Evolutionary conservation across 2,797 vertebrate species (phyloP), one percentile per base, ranked within the genome.

Genomic region (Mus minutoides): DNA sequence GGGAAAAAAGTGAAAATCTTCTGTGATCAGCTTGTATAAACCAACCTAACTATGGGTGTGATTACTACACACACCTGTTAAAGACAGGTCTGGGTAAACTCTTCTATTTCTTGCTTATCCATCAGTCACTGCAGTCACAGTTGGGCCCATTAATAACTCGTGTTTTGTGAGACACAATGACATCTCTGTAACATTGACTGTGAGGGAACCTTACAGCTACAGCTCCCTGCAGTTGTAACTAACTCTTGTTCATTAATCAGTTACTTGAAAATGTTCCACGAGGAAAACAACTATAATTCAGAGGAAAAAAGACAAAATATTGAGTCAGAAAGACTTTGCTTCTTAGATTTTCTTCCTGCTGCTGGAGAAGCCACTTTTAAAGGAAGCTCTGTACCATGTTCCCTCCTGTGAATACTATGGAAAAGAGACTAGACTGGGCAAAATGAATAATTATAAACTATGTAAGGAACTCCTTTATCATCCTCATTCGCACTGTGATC

Each of bases 361-460:
- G 96, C 92, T 97, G 98, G 98, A 98, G 98, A 98, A 97, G 97
- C 84, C 95, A 92, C 96, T 97, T 97, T 95, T 97, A 97, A 83
- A 97, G 96, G 96, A 96, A 98, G 97, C 92, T 94, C 29, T 76
- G 26, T 79, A 88, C 88, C 91, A 77, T 90, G 6, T 94, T 97
- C 95, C 90, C n/a, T 79, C 64, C 92, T 94, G 89, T 94, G 95
- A 98, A 97, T 97, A 98, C 97, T 97, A 96, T 96, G 91, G 97
- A 97, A 98, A 98, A 98, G 97, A 98, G 98, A 97, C 97, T 97
- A 96, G 97, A 98, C 98, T 98, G 97, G 98, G 99, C 98, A 98
- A 99, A 99, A 99, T 99, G 99, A 99, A 98, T 99, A 99, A 99
- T 99, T 99, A 99, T 98, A 98, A 99, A 98, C 98, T 98, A 98